Evolutionary conservation across 2,888 invertebrate genomes (phyloP), one percentile per base, ranked within the genome.

Genomic region (Sinodicranocentrus sp.): DNA sequence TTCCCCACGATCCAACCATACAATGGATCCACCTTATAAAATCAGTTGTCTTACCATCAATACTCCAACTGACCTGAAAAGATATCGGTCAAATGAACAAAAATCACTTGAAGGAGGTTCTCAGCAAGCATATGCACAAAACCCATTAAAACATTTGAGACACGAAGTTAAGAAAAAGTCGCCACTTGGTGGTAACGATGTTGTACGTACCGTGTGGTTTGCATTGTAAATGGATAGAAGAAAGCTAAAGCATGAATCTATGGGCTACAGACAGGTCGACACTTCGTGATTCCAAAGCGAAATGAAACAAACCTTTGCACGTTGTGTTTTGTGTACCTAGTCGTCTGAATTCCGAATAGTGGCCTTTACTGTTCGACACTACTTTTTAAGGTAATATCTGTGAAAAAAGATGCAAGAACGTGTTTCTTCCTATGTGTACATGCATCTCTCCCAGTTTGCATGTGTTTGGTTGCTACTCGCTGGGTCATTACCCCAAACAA

Each of bases 401-500:
- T 71, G 67, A 82, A 82, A 72, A 82, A 75, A 75, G 82, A 75
- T 82, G 68, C 72, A 82, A 82, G 82, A 82, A 82, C 82, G 59
- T 75, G 82, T 82, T 82, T 82, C 73, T 79, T 59, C 68, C 48
- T 67, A 33, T 59, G 10, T 39, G 33, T 43, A 43, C n/a, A 59
- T 44, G 26, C 39, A n/a, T 57, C 43, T 17, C 25, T 43, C 33
- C 10, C 33, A 33, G 5, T 65, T 65, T 39, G 26, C 13, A 15
- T 33, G 33, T 10, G 5, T 43, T 43, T 57, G 65, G 15, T 23
- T 75, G 75, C 73, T 78, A 72, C 73, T 84, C 72, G 65, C 63
- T 78, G 77, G 86, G 86, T 86, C 86, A 82, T 83, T 86, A 86
- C 84, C 84, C 86, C 85, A 83, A 86, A 79, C 84, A 84, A 84